Evolutionary conservation across 2,888 invertebrate species (phyloP).

Genomic region (Gibbula magus): DNA sequence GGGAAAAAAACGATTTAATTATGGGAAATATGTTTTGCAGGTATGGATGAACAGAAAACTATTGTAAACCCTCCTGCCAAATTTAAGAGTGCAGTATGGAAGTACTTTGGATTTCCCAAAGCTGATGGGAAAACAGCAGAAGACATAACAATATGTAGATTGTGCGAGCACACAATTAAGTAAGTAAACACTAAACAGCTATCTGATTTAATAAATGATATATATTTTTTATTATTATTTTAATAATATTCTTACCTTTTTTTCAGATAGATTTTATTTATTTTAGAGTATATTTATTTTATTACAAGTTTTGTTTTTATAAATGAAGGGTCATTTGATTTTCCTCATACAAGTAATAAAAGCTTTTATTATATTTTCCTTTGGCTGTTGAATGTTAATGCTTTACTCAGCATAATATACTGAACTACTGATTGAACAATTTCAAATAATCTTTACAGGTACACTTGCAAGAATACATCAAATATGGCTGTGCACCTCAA

Average conservation of each 20-base stretch:
- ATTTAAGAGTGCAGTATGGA: neutral
- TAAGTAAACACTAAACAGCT: neutral
- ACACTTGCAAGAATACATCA: neutral
- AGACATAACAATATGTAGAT: neutral
- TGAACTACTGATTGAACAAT: neutral
- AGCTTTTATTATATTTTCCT: too few species aligned
- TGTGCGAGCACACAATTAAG: neutral
- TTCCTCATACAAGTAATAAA: too few species aligned
- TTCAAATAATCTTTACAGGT: neutral
- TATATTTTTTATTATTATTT: too few species aligned
- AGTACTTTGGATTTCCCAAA: neutral
- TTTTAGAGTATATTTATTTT: too few species aligned
- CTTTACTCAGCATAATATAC: neutral
- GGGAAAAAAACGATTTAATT: too few species aligned
- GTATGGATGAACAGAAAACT: too few species aligned
- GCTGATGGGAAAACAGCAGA: neutral
- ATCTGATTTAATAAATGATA: neutral
- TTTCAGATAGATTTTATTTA: too few species aligned
- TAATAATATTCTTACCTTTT: too few species aligned
- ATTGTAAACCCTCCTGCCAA: neutral
- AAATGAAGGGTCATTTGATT: too few species aligned
- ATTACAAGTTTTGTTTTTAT: too few species aligned
- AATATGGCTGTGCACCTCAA: conserved; percentile 9
- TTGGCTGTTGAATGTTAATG: too few species aligned
- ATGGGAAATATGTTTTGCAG: too few species aligned